phyloP scores from a whole-genome alignment of 2,888 invertebrate species.

The Macrosiphum euphorbiae region DNA sequence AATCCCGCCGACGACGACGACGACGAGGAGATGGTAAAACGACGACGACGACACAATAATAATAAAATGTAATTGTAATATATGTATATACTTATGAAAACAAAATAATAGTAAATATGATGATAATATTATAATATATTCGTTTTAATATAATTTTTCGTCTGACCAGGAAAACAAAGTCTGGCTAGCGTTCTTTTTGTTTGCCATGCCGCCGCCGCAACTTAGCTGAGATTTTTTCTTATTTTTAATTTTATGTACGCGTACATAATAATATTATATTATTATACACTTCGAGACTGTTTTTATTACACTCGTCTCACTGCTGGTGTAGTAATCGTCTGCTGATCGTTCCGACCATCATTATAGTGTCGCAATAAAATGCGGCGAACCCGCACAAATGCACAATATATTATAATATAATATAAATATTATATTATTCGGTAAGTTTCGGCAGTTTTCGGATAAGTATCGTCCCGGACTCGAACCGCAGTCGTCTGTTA shows the following conservation, averaged over 20 bases:
- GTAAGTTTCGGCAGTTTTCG: background rate
- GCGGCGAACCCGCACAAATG: background rate
- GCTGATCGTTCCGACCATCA: background rate
- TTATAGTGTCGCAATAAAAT: background rate
- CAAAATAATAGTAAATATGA: background rate
- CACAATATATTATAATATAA: background rate
- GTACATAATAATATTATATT: background rate
- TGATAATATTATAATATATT: background rate
- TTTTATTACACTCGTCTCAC: background rate
- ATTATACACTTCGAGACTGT: background rate
- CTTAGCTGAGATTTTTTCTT: background rate
- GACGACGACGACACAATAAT: background rate
- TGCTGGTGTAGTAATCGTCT: background rate
- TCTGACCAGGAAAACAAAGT: background rate
- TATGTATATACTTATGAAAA: background rate
- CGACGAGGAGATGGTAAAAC: background rate
- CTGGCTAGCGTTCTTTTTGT: background rate
- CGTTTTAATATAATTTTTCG: background rate
- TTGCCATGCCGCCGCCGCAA: background rate
- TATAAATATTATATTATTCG: background rate
- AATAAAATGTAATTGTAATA: background rate
- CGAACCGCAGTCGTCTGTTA: background rate
- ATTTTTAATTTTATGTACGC: background rate
- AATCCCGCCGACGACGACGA: background rate
- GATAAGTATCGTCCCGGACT: background rate